These are phyloP conservation scores for Loxodonta africana DNA, from an alignment of 2,113 vertebrate genomes.

Conservation along the genomic window DNA sequence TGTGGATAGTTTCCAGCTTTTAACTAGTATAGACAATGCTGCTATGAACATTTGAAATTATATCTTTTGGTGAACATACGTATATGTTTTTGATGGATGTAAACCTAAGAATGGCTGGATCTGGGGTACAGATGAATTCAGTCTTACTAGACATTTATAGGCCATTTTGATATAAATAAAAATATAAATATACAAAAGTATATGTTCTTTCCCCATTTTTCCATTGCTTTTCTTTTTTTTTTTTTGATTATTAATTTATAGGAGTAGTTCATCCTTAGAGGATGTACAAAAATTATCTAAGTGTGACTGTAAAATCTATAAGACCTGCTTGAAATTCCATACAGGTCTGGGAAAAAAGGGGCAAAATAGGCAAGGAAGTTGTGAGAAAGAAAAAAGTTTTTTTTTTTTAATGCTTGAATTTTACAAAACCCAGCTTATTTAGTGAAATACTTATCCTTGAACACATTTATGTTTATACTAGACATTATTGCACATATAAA, in stretches of 20 bases:
- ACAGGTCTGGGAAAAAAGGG: neutral
- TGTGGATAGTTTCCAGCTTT: conserved; percentile 49
- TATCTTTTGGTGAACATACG: neutral
- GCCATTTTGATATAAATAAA: neutral
- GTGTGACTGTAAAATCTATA: neutral
- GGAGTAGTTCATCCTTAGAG: neutral
- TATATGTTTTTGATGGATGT: neutral
- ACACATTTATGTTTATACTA: conserved; percentile 4
- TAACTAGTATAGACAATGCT: neutral
- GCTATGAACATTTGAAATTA: neutral
- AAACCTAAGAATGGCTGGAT: neutral
- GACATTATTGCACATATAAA: neutral
- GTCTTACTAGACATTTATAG: neutral
- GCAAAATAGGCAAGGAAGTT: neutral
- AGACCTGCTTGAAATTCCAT: neutral
- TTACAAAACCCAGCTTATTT: neutral
- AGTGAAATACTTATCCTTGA: neutral
- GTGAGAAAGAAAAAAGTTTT: neutral
- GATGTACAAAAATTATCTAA: conserved; percentile 25
- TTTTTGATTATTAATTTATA: neutral
- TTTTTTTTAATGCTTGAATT: neutral
- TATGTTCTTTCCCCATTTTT: neutral
- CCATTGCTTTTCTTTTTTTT: neutral
- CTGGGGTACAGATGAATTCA: neutral
- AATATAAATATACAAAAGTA: too few species aligned